Evolutionary conservation across 2,797 vertebrate genomes (phyloP), one percentile per base, ranked within the genome.

Genomic region (Sitta carolinensis): DNA sequence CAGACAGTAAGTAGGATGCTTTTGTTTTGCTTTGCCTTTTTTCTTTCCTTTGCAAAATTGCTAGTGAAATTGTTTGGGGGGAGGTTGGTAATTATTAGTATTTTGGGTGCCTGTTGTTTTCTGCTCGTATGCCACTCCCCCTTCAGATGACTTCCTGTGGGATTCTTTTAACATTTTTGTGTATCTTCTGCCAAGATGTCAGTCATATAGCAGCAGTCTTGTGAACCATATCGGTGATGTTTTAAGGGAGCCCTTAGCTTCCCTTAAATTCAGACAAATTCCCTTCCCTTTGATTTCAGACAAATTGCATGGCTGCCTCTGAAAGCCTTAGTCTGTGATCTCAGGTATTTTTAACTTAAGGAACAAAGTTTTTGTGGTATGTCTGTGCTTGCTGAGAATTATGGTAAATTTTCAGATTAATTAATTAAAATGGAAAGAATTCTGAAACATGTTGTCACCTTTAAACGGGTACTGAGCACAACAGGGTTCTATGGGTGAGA

Each of bases 81-180:
- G 59, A 81, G 68, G 69, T 86, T 45, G 29, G 61, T 87, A 92
- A 94, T 95, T 96, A 97, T 97, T 96, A 96, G 95, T 85, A 95
- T 96, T 96, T 96, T 77, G 83, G 92, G 89, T 97, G 95, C 76
- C 94, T 95, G 95, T 94, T 97, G 90, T 97, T 97, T 97, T 96
- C 84, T 96, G 94, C 73, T 96, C 15, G 0, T 91, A 97, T 94
- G 97, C 96, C 97, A 97, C 97, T 97, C 97, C 97, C 97, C 96
- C 96, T 97, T 94, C 94, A 96, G 94, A 98, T 98, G 96, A 98
- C 97, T 98, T 98, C 97, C 98, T 98, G 97, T 97, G 95, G 96
- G 95, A 97, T 97, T 96, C 97, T 98, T 98, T 98, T 97, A 96
- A 97, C 96, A 97, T 97, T 97, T 97, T 97, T 97, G 93, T 96